Conservation (phyloP, 2,797 vertebrate genomes). For the Tokudaia muenninki region DNA sequence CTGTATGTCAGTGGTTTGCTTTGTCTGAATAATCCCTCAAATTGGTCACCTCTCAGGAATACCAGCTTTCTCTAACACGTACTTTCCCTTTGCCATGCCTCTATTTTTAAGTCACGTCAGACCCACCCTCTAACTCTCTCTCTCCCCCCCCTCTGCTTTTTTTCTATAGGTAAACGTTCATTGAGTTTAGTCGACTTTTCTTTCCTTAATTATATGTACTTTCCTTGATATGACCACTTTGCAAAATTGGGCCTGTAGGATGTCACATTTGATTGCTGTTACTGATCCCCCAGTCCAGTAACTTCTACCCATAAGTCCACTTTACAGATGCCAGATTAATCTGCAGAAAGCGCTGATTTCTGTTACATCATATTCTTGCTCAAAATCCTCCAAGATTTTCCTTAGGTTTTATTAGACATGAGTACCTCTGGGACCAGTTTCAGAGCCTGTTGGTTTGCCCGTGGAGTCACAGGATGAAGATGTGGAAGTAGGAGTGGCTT, state of each 20-base stretch:
- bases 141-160: conserved; percentile 1
- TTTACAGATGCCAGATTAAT: background rate
- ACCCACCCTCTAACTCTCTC: background rate
- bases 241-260: background rate
- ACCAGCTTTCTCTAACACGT: conserved; percentile 31
- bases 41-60: conserved; percentile 41
- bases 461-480: background rate
- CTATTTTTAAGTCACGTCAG: conserved; percentile 53
- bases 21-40: conserved; percentile 72
- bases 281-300: background rate
- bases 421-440: background rate
- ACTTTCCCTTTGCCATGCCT: conserved; percentile 33
- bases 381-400: conserved; percentile 13
- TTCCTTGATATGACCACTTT: conserved; percentile 2
- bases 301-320: conserved; percentile 2
- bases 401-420: background rate
- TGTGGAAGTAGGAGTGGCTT: background rate
- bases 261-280: background rate
- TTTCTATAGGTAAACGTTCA: conserved; percentile 15
- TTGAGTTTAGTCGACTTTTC: conserved; percentile 47
- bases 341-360: background rate
- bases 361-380: background rate
- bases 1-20: conserved; percentile 55
- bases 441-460: background rate
- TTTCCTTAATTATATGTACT: conserved; percentile 1